phyloP scores from a whole-genome alignment of 1,140 invertebrate genomes.

The Nomia melanderi region DNA sequence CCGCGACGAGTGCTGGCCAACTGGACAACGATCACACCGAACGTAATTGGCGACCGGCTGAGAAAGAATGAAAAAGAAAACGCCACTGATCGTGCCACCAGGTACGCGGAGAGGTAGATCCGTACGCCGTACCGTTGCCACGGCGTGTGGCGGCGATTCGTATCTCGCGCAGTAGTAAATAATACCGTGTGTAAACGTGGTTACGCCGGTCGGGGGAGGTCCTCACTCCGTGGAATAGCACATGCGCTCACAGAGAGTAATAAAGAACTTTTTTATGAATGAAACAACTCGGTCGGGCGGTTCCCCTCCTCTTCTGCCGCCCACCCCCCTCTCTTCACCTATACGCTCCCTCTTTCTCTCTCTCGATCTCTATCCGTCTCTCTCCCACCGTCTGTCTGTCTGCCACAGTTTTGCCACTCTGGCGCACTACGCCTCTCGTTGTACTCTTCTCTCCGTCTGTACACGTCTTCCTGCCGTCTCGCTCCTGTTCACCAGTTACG shows the following conservation, averaged over 20 bases:
- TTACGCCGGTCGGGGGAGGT: slow-evolving; percentile 67
- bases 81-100: not conserved
- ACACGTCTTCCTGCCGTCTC: slow-evolving; percentile 18
- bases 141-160: slow-evolving; percentile 62
- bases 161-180: slow-evolving; percentile 67
- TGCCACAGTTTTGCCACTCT: slow-evolving; percentile 26
- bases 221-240: slow-evolving; percentile 74
- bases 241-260: slow-evolving; percentile 79
- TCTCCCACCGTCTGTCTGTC: slow-evolving; percentile 1
- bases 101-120: slow-evolving; percentile 25
- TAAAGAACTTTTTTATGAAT: slow-evolving; percentile 82
- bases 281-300: slow-evolving; percentile 75
- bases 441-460: slow-evolving; percentile 20
- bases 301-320: slow-evolving; percentile 41
- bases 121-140: slow-evolving; percentile 56
- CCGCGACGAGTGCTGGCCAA: not conserved
- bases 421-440: slow-evolving; percentile 18
- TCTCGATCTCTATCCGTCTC: not conserved
- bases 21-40: too few relatives aligned
- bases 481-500: not conserved
- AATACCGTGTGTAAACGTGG: slow-evolving; percentile 70
- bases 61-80: too few relatives aligned
- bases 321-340: not conserved
- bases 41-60: too few relatives aligned
- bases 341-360: too few relatives aligned